Percentiles rank a stretch among this genome's conserved stretches.
These are phyloP conservation scores for Melanotaenia trifasciata DNA, from an alignment of 2,797 vertebrate genomes.

Conservation along the genomic window DNA sequence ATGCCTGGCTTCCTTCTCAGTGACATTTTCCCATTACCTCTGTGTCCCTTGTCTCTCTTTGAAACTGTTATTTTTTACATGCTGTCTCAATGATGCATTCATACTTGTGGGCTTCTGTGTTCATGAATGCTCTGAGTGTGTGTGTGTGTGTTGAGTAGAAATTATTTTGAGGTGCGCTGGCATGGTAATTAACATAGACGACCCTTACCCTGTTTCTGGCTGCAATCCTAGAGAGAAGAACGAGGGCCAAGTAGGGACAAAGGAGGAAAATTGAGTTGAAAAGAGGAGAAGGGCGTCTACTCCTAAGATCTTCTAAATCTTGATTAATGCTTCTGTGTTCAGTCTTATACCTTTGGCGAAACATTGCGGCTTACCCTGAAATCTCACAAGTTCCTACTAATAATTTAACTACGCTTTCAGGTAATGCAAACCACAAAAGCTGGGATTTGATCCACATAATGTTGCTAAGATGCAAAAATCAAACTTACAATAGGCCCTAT, in stretches of 20 bases:
- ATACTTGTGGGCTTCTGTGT: constrained; percentile 58
- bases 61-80: constrained; percentile 61
- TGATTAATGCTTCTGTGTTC: neutral
- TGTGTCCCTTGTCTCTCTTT: constrained; percentile 56
- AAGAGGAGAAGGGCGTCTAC: constrained; percentile 32
- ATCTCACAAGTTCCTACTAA: neutral
- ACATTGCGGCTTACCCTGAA: neutral
- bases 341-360: neutral
- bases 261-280: constrained; percentile 45
- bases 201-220: constrained; percentile 83
- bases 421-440: neutral
- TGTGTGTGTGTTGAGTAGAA: constrained; percentile 55
- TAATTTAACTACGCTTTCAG: neutral
- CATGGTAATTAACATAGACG: constrained; percentile 89
- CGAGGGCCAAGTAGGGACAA: constrained; percentile 47
- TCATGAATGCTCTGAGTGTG: constrained; percentile 4
- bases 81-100: constrained; percentile 56
- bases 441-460: neutral
- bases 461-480: neutral
- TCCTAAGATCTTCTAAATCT: constrained; percentile 43
- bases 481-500: neutral
- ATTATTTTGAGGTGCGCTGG: constrained; percentile 80
- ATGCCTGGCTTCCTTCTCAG: constrained; percentile 45
- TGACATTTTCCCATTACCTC: constrained; percentile 65
- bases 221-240: constrained; percentile 70